phyloP scores from a whole-genome alignment of 2,888 invertebrate species.

The Lepidocyrtoides sp. region DNA sequence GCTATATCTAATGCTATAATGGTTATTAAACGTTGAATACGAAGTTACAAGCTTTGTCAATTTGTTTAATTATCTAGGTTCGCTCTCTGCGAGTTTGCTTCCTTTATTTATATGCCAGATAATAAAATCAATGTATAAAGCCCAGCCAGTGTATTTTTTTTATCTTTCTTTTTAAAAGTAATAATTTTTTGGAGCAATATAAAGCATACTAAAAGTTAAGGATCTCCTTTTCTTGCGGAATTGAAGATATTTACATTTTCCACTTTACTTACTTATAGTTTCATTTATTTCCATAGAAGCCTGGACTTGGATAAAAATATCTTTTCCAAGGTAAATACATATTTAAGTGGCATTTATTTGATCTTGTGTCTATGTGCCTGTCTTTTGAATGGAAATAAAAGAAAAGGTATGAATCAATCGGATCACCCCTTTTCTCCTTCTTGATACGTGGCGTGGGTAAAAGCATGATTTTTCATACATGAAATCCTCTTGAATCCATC shows the following conservation, averaged over 20 bases:
- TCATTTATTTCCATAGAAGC: background rate
- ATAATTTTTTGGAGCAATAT: too few species aligned
- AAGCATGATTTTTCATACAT: conserved; percentile 57
- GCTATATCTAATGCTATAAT: too few species aligned
- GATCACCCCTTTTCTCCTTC: conserved; percentile 35
- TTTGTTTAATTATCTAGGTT: too few species aligned
- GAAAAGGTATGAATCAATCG: conserved; percentile 61
- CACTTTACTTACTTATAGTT: background rate
- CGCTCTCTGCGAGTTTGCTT: too few species aligned
- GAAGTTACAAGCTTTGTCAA: too few species aligned
- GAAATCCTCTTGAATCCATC: conserved; percentile 50
- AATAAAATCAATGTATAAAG: too few species aligned
- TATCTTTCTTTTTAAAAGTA: too few species aligned
- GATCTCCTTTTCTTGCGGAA: too few species aligned
- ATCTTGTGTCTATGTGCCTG: conserved; percentile 42
- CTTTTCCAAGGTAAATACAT: conserved; percentile 84
- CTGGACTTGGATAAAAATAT: conserved; percentile 54
- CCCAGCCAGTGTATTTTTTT: background rate
- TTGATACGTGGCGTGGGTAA: conserved; percentile 38
- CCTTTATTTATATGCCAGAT: too few species aligned
- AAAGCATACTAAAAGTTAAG: too few species aligned
- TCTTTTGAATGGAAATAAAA: background rate
- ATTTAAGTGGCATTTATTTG: conserved; percentile 81
- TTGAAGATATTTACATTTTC: background rate
- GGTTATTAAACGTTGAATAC: too few species aligned